Conservation (phyloP, 2,797 vertebrate species). For the Phataginus tetradactyla region DNA sequence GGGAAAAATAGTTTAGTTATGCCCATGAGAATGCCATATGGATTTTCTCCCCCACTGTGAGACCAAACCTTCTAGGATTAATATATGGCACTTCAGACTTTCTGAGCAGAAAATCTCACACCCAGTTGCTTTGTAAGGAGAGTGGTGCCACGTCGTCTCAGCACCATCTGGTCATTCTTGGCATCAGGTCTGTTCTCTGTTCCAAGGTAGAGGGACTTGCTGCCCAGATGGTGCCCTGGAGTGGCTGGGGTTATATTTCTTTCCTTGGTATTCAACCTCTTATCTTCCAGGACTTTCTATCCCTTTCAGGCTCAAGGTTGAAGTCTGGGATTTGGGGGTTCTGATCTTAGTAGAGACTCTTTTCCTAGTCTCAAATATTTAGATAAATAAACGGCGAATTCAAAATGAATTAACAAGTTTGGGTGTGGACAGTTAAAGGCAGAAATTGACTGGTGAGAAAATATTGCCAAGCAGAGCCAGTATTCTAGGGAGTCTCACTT, state of each 20-base stretch:
- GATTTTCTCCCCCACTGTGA: background rate
- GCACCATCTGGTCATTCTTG: background rate
- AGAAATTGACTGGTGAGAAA: background rate
- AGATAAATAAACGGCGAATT: background rate
- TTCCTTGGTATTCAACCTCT: background rate
- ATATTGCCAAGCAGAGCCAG: background rate
- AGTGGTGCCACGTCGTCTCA: background rate
- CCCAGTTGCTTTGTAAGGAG: background rate
- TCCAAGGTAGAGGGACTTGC: background rate
- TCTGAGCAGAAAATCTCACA: background rate
- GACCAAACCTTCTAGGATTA: background rate
- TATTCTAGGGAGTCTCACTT: background rate
- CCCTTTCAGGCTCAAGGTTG: background rate
- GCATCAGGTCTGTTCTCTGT: background rate
- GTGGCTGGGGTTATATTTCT: background rate
- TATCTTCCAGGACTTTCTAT: background rate
- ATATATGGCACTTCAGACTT: background rate
- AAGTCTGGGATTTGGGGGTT: background rate
- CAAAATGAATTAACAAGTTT: background rate
- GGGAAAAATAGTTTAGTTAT: background rate
- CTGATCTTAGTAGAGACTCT: background rate
- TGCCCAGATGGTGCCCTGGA: background rate
- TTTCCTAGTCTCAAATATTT: background rate
- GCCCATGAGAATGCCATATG: background rate
- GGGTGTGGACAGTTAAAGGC: background rate